Conservation (phyloP, 30 jellyfish, hydroid and myxozoan species). For the Aurelia sp. region DNA sequence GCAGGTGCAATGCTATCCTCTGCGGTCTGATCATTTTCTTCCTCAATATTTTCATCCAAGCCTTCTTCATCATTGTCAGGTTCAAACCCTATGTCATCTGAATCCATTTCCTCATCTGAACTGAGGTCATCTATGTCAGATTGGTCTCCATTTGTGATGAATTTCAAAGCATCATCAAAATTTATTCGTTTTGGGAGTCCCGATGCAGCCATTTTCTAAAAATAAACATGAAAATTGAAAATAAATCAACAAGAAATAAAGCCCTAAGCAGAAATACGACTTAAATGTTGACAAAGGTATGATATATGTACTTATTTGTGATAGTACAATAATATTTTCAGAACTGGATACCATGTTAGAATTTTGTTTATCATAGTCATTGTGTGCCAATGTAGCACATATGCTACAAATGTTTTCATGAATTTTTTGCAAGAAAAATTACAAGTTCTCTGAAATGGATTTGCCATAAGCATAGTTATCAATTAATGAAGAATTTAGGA, state of each 20-base stretch:
- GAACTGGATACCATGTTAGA: too few species aligned
- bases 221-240: neutral
- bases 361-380: too few species aligned
- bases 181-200: neutral
- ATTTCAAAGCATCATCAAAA: slow-evolving; percentile 9
- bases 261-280: too few species aligned
- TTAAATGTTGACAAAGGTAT: too few species aligned
- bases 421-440: too few species aligned
- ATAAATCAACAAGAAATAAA: neutral
- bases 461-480: too few species aligned
- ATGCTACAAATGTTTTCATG: slow-evolving; percentile 4
- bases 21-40: slow-evolving; percentile 1
- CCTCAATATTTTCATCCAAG: neutral
- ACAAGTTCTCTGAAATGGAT: too few species aligned
- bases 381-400: neutral
- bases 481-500: too few species aligned
- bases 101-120: slow-evolving; percentile 25
- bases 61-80: neutral
- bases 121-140: slow-evolving; percentile 20
- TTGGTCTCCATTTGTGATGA: slow-evolving; percentile 19
- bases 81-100: neutral
- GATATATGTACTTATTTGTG: too few species aligned
- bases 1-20: slow-evolving; percentile 12
- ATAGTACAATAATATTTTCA: neutral
- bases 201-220: neutral